These are phyloP conservation scores for Loxodonta africana DNA, from an alignment of 2,113 vertebrate species.

Conservation along the genomic window DNA sequence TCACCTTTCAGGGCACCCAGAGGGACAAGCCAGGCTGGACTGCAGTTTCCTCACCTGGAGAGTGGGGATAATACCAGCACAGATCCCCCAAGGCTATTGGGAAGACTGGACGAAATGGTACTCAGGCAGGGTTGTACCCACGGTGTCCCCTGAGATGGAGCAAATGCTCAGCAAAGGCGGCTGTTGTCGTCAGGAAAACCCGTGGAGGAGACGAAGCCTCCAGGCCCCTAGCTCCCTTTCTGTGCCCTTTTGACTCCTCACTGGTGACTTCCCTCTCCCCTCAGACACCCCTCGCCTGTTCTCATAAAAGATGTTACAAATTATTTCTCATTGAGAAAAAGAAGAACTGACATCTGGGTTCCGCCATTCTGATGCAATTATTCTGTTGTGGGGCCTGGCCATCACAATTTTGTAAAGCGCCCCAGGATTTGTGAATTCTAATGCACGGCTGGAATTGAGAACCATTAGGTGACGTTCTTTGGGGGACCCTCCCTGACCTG, in stretches of 20 bases:
- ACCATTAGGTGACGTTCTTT: background rate
- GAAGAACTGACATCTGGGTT: background rate
- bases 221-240: background rate
- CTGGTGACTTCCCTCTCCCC: background rate
- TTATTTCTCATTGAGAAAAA: background rate
- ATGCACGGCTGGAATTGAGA: no score
- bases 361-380: background rate
- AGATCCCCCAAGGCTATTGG: background rate
- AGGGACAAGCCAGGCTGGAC: background rate
- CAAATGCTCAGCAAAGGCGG: background rate
- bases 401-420: background rate
- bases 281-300: background rate
- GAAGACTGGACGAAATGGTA: background rate
- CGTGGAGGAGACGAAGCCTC: background rate
- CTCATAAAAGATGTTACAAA: background rate
- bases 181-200: background rate
- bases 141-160: rapidly evolving
- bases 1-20: background rate
- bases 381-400: background rate
- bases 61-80: no score
- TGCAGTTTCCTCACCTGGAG: background rate
- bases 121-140: rapidly evolving
- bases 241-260: background rate
- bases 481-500: background rate
- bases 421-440: background rate